Percentiles rank a stretch among this genome's conserved stretches.
Evolutionary conservation across 2,113 vertebrate genomes (phyloP).

Genomic region (Limanda limanda): DNA sequence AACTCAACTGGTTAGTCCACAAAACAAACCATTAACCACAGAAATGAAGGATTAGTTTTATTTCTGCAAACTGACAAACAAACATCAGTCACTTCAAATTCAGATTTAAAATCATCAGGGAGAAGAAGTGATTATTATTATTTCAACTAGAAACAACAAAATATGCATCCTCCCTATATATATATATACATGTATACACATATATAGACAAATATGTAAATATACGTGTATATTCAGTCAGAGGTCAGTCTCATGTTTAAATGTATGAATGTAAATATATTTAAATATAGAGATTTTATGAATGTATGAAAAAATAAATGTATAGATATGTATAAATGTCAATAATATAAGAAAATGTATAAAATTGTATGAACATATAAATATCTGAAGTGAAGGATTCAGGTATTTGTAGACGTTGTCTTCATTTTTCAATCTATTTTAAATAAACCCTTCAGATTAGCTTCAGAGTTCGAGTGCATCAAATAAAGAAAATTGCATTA

Average conservation of each 20-base stretch:
- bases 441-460: slow-evolving; percentile 82
- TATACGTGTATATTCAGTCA: too few species aligned
- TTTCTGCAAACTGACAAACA: background rate
- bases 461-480: slow-evolving; percentile 74
- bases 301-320: too few species aligned
- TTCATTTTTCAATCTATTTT: slow-evolving; percentile 66
- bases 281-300: too few species aligned
- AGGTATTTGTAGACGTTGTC: background rate
- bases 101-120: background rate
- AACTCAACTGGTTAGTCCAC: slow-evolving; percentile 45
- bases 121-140: background rate
- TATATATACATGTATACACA: too few species aligned
- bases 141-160: background rate
- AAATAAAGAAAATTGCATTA: slow-evolving; percentile 83
- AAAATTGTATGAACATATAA: too few species aligned
- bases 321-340: too few species aligned
- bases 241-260: too few species aligned
- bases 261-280: too few species aligned
- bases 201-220: too few species aligned
- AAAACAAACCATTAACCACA: slow-evolving; percentile 69
- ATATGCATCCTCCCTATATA: background rate
- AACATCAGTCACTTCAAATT: background rate
- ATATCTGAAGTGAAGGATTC: background rate
- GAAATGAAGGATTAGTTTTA: slow-evolving; percentile 7
- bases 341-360: too few species aligned